A percentile compares a stretch with the other conserved stretches of the same genome.
Evolutionary conservation across 2,113 vertebrate genomes (phyloP).

Genomic region (Chrysemys picta): DNA sequence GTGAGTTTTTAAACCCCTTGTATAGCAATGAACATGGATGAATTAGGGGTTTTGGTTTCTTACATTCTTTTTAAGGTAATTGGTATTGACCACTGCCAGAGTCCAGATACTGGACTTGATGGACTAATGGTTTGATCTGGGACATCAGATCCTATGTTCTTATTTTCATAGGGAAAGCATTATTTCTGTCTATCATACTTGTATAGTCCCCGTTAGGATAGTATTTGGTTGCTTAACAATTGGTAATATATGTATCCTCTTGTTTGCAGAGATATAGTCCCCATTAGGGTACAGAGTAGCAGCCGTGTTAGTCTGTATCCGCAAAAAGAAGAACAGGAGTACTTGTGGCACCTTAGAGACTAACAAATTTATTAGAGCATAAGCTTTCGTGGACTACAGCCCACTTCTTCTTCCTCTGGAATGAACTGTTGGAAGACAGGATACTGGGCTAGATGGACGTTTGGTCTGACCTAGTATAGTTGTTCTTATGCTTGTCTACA

Average conservation of each 20-base stretch:
- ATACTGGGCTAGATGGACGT: no score
- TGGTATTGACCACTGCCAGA: not conserved
- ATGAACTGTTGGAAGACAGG: no score
- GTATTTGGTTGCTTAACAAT: not conserved
- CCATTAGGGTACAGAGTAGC: not conserved
- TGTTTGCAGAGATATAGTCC: not conserved
- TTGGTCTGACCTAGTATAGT: no score
- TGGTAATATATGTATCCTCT: not conserved
- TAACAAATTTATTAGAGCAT: no score
- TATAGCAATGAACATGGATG: not conserved
- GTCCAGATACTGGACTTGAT: not conserved
- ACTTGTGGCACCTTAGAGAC: no score
- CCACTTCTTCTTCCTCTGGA: no score
- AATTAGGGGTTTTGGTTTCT: not conserved
- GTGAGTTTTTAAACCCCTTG: constrained; percentile 36
- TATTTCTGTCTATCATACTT: not conserved
- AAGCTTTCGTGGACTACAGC: no score
- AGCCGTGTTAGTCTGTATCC: no score
- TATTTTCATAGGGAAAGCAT: not conserved
- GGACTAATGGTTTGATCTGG: not conserved
- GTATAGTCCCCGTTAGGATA: not conserved
- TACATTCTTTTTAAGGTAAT: not conserved
- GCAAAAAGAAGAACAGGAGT: no score
- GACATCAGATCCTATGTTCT: not conserved
- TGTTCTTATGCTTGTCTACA: no score